Percentiles rank a stretch among this genome's conserved stretches.
Evolutionary conservation across 2,113 vertebrate species (phyloP).

Genomic region (Varanus komodoensis): DNA sequence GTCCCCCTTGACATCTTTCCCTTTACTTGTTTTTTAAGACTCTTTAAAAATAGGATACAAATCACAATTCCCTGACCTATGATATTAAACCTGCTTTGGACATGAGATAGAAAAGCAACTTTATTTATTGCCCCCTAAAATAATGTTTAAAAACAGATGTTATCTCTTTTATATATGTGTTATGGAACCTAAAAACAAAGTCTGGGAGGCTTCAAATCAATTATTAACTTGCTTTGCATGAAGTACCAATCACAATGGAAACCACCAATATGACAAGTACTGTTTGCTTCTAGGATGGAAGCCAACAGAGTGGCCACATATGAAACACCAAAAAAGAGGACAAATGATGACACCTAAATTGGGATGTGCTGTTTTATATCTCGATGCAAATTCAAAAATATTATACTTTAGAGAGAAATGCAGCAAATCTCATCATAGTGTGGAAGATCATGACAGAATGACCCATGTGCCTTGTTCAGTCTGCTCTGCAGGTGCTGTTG

Average conservation of each 20-base stretch:
- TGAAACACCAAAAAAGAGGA: no score
- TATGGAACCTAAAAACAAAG: slow-evolving; percentile 54
- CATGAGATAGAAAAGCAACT: slow-evolving; percentile 46
- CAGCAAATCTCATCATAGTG: no score
- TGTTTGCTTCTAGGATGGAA: slow-evolving; percentile 1
- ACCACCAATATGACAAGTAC: slow-evolving; percentile 38
- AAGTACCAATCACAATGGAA: slow-evolving; percentile 37
- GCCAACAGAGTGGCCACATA: no score
- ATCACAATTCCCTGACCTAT: slow-evolving; percentile 55
- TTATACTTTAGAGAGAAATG: no score
- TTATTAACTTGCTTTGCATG: slow-evolving; percentile 65
- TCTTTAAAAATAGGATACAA: slow-evolving; percentile 46
- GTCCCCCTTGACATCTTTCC: slow-evolving; percentile 35
- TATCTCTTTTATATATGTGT: slow-evolving; percentile 60
- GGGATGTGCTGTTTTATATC: no score
- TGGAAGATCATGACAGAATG: no score
- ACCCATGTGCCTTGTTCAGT: no score
- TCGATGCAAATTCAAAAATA: no score
- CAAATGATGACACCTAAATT: no score
- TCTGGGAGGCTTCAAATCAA: slow-evolving; percentile 43
- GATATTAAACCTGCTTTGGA: slow-evolving; percentile 57
- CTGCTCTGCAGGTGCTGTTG: no score
- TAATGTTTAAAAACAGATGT: slow-evolving; percentile 58
- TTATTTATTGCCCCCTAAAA: slow-evolving; percentile 40
- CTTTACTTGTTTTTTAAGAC: not conserved